A percentile compares a stretch with the other conserved stretches of the same genome.
phyloP scores from a whole-genome alignment of 2,888 invertebrate species.

The Dorcus hopei region DNA sequence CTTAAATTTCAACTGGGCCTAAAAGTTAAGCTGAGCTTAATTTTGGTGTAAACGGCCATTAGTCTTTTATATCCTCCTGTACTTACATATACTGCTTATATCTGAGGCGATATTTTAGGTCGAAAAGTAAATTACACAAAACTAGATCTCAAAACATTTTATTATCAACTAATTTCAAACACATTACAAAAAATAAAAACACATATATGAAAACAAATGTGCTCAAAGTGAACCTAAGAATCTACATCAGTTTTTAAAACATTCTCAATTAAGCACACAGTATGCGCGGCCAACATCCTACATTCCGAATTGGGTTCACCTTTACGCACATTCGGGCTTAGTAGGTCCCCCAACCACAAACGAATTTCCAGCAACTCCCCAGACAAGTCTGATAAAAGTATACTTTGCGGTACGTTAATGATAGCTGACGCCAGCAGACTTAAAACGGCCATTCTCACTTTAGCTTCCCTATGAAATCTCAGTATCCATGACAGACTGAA shows the following conservation, averaged over 20 bases:
- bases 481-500: slow-evolving; percentile 65
- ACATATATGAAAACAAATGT: background rate
- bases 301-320: slow-evolving; percentile 66
- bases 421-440: slow-evolving; percentile 65
- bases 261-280: slow-evolving; percentile 57
- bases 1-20: no score
- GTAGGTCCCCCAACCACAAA: slow-evolving; percentile 62
- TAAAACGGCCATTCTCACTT: slow-evolving; percentile 64
- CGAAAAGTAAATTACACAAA: no score
- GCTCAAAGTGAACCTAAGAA: background rate
- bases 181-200: background rate
- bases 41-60: no score
- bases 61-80: no score
- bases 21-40: no score
- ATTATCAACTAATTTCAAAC: background rate
- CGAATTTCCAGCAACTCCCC: slow-evolving; percentile 63
- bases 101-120: no score
- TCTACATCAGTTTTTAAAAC: slow-evolving; percentile 41
- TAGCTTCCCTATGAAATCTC: slow-evolving; percentile 64
- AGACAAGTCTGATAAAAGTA: slow-evolving; percentile 59
- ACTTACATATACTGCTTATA: no score
- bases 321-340: slow-evolving; percentile 55
- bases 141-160: no score
- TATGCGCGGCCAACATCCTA: slow-evolving; percentile 60
- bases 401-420: slow-evolving; percentile 57